phyloP scores from a whole-genome alignment of 2,797 vertebrate species.

The Iguana delicatissima region DNA sequence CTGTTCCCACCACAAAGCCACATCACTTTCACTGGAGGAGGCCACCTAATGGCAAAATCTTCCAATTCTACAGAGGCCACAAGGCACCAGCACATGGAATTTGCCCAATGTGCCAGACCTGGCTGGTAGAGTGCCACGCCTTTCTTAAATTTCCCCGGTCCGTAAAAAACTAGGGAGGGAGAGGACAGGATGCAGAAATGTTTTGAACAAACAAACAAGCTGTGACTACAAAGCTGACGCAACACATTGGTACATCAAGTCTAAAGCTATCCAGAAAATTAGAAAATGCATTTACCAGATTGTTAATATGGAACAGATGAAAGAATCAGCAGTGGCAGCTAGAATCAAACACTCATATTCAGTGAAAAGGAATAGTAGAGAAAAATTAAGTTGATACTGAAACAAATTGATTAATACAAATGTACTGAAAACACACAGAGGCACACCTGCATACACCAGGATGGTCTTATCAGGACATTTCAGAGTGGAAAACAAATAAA shows the following conservation, averaged over 20 bases:
- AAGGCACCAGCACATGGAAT: too few relatives aligned
- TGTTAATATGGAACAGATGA: slow-evolving; percentile 11
- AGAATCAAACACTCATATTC: background rate
- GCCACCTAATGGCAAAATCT: too few relatives aligned
- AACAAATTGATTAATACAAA: background rate
- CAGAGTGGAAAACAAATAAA: background rate
- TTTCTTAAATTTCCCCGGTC: background rate
- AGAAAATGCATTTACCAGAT: background rate
- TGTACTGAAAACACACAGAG: background rate
- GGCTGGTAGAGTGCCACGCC: background rate
- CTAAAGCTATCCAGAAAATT: background rate
- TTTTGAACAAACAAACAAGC: background rate
- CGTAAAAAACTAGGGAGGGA: background rate
- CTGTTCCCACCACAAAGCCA: too few relatives aligned
- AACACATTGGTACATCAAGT: background rate
- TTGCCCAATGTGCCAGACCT: too few relatives aligned
- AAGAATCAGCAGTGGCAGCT: background rate
- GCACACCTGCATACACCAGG: background rate
- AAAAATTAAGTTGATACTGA: background rate
- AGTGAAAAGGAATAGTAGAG: slow-evolving; percentile 20
- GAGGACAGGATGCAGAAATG: too few relatives aligned
- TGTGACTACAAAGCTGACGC: rapidly evolving
- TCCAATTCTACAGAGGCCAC: too few relatives aligned
- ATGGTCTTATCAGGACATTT: background rate
- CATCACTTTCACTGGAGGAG: too few relatives aligned